Evolutionary conservation across 2,888 invertebrate species (phyloP).

Genomic region (Philonicus albiceps): DNA sequence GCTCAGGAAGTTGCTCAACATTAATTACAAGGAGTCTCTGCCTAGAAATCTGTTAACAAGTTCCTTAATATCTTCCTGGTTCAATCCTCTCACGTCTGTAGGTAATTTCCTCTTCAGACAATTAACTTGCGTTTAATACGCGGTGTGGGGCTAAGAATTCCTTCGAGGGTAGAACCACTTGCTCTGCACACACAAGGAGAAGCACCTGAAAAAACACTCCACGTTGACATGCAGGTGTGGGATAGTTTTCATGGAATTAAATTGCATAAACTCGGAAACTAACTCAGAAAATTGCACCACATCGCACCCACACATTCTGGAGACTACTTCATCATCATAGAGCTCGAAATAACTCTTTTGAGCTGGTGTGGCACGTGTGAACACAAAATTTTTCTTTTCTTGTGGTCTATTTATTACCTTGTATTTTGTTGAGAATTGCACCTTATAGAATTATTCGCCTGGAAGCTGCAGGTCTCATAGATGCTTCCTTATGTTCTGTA

Average conservation of each 20-base stretch:
- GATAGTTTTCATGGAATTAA: not conserved
- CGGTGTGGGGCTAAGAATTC: not conserved
- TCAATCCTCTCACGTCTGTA: not conserved
- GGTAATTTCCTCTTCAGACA: not conserved
- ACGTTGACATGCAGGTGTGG: not conserved
- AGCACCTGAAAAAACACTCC: not conserved
- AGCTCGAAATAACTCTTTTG: not conserved
- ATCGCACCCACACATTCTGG: not conserved
- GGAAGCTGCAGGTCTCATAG: too few relatives aligned
- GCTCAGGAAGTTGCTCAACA: not conserved
- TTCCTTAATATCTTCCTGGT: not conserved
- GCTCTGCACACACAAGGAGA: not conserved
- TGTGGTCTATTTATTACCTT: not conserved
- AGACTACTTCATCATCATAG: not conserved
- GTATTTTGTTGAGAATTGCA: not conserved
- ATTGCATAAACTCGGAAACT: not conserved
- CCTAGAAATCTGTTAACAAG: not conserved
- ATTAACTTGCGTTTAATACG: not conserved
- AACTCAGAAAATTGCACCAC: not conserved
- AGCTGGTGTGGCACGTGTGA: not conserved
- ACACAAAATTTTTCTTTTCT: not conserved
- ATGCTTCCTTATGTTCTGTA: not conserved
- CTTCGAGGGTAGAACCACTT: not conserved
- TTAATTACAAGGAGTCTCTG: not conserved
- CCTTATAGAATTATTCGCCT: too few relatives aligned